Conservation (phyloP, 2,113 vertebrate species). For the Struthio camelus region DNA sequence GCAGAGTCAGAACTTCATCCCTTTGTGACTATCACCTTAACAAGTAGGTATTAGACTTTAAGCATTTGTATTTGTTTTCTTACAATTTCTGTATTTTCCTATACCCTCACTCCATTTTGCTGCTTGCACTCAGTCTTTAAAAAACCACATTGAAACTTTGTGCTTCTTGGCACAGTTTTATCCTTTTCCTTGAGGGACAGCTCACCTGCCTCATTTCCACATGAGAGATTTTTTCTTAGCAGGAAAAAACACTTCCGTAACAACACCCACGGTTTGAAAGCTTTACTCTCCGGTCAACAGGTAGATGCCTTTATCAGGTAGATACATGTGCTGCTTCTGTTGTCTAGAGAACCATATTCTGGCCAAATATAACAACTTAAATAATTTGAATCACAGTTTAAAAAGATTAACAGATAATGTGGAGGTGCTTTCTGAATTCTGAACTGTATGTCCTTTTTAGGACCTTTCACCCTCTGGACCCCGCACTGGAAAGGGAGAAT, state of each 20-base stretch:
- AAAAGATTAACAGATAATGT: neutral
- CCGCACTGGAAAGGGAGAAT: neutral
- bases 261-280: neutral
- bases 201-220: neutral
- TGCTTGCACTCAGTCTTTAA: neutral
- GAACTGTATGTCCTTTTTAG: neutral
- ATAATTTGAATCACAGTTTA: neutral
- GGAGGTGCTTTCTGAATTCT: neutral
- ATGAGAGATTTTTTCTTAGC: neutral
- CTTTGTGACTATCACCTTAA: neutral
- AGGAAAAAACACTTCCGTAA: neutral
- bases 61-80: neutral
- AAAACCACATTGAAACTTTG: neutral
- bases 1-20: neutral
- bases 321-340: neutral
- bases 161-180: neutral
- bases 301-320: neutral
- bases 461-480: neutral
- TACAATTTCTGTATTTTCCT: fast-evolving
- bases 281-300: neutral
- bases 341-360: neutral
- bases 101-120: neutral
- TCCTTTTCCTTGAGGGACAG: neutral
- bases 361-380: neutral
- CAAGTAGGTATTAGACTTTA: neutral